These are phyloP conservation scores for Pangasianodon gigas DNA, from an alignment of 2,113 vertebrate species.

Conservation along the genomic window DNA sequence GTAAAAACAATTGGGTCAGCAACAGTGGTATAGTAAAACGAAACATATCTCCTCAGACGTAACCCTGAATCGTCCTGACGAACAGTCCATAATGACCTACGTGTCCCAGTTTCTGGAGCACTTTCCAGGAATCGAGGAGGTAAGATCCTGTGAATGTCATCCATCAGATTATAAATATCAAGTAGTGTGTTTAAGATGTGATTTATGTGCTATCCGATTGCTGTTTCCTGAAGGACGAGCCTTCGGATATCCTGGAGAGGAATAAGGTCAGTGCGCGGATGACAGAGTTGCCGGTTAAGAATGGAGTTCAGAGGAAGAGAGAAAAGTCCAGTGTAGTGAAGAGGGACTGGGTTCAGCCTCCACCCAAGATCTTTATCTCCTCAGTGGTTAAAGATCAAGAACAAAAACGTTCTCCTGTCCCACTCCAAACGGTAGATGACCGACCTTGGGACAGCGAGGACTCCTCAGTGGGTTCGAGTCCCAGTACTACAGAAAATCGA, in stretches of 20 bases:
- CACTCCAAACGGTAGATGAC: conserved; percentile 38
- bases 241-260: conserved; percentile 62
- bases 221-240: conserved; percentile 61
- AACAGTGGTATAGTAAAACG: not conserved
- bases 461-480: conserved; percentile 55
- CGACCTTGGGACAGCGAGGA: conserved; percentile 67
- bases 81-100: conserved; percentile 93
- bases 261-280: conserved; percentile 63
- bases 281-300: conserved; percentile 57
- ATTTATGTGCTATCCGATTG: conserved; percentile 28
- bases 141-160: conserved; percentile 59
- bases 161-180: conserved; percentile 9
- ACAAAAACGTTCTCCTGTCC: conserved; percentile 39
- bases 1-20: conserved; percentile 4
- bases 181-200: not conserved
- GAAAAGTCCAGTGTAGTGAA: conserved; percentile 74
- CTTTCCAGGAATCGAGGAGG: conserved; percentile 88
- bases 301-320: conserved; percentile 64
- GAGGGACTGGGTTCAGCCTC: conserved; percentile 73
- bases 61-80: conserved; percentile 84
- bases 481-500: conserved; percentile 39
- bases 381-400: conserved; percentile 66
- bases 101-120: conserved; percentile 94
- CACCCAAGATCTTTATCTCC: conserved; percentile 81
- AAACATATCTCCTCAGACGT: conserved; percentile 75